A percentile compares a stretch with the other conserved stretches of the same genome.
phyloP scores from a whole-genome alignment of 2,797 vertebrate species.

The Nyctibius grandis region DNA sequence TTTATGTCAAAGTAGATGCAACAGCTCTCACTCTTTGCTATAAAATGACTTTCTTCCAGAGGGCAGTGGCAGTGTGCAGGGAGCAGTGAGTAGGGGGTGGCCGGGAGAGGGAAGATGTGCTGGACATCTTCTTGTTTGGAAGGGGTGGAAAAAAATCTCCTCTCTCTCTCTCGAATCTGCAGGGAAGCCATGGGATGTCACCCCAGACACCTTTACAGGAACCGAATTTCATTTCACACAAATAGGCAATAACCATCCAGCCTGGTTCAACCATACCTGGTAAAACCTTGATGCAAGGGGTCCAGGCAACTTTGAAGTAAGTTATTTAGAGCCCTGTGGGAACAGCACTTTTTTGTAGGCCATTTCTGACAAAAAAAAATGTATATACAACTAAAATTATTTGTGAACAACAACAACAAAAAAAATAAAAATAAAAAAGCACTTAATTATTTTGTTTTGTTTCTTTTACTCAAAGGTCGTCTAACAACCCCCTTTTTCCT shows the following conservation, averaged over 20 bases:
- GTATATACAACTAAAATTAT: slow-evolving; percentile 88
- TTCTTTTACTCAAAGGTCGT: slow-evolving; percentile 85
- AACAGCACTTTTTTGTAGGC: slow-evolving; percentile 73
- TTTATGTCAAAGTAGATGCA: background rate
- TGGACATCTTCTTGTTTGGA: background rate
- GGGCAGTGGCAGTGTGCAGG: background rate
- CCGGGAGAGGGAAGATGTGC: background rate
- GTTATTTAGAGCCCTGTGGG: slow-evolving; percentile 68
- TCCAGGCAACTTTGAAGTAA: slow-evolving; percentile 64
- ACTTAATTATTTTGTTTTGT: slow-evolving; percentile 78
- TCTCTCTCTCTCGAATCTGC: slow-evolving; percentile 49
- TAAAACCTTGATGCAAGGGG: slow-evolving; percentile 76
- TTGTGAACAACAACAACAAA: slow-evolving; percentile 77
- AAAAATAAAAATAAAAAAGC: slow-evolving; percentile 67
- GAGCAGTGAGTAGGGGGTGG: background rate
- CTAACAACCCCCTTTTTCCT: slow-evolving; percentile 84
- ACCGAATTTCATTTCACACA: slow-evolving; percentile 54
- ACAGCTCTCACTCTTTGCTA: slow-evolving; percentile 32
- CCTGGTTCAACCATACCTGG: slow-evolving; percentile 72
- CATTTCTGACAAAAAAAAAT: slow-evolving; percentile 80
- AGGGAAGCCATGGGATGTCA: slow-evolving; percentile 59
- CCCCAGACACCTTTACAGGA: slow-evolving; percentile 56
- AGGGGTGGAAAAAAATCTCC: background rate
- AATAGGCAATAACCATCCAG: slow-evolving; percentile 56
- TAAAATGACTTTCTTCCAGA: slow-evolving; percentile 19